Conservation (phyloP, 2,797 vertebrate species). For the Acipenser transmontanus region DNA sequence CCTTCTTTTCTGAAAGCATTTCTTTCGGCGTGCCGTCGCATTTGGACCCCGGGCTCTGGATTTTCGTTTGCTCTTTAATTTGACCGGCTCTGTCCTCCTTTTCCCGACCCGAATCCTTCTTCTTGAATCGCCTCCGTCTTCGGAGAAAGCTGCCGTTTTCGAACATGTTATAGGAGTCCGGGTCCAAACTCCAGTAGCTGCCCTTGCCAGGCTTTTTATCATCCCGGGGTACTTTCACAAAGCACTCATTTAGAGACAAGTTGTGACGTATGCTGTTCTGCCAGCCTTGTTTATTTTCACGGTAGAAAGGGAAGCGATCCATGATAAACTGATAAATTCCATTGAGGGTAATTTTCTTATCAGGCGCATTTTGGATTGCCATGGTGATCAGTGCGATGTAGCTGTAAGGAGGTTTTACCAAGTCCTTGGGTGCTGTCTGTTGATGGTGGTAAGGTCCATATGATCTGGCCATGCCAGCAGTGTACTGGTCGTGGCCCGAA, state of each 20-base stretch:
- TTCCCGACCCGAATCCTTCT: conserved; percentile 60
- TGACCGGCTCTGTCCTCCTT: conserved; percentile 51
- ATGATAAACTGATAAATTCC: conserved; percentile 77
- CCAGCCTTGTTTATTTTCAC: conserved; percentile 68
- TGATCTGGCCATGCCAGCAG: conserved; percentile 57
- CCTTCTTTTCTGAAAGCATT: conserved; percentile 46
- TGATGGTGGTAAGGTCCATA: conserved; percentile 63
- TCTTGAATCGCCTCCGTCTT: conserved; percentile 68
- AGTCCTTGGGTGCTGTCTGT: conserved; percentile 62
- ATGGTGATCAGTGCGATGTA: conserved; percentile 74
- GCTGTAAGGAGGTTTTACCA: conserved; percentile 70
- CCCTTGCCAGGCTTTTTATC: conserved; percentile 70
- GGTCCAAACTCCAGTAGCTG: conserved; percentile 71
- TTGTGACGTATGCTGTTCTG: conserved; percentile 71
- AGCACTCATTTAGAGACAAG: conserved; percentile 67
- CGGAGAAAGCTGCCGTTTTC: conserved; percentile 69
- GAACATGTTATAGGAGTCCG: conserved; percentile 73
- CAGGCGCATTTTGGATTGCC: conserved; percentile 70
- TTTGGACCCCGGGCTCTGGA: conserved; percentile 24
- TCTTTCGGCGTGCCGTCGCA: conserved; percentile 32
- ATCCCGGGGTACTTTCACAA: conserved; percentile 64
- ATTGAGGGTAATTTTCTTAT: conserved; percentile 68
- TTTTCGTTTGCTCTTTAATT: conserved; percentile 46
- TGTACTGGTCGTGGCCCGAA: conserved; percentile 62
- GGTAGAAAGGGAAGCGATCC: conserved; percentile 69